These are phyloP conservation scores for Mugil cephalus DNA, from an alignment of 2,113 vertebrate genomes.

Conservation along the genomic window DNA sequence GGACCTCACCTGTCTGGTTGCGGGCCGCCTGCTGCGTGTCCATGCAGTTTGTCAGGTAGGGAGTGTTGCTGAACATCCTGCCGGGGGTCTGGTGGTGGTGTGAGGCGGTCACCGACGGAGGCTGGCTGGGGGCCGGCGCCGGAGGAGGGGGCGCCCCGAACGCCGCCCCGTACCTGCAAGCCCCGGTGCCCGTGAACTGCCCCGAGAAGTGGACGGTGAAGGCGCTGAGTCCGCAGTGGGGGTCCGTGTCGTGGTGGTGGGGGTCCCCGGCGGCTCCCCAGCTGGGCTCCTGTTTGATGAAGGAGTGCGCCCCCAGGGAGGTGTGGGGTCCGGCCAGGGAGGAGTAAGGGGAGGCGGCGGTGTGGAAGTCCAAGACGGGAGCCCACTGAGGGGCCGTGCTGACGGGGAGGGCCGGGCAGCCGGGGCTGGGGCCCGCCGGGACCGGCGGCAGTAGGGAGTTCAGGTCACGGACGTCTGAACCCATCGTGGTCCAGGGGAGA, in stretches of 20 bases:
- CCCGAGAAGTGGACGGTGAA: constrained; percentile 98
- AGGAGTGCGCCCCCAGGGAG: constrained; percentile 91
- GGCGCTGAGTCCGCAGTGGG: constrained; percentile 93
- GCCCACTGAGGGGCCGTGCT: constrained; percentile 94
- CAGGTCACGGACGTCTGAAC: constrained; percentile 94
- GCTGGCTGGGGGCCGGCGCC: constrained; percentile 46
- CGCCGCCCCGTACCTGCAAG: constrained; percentile 93
- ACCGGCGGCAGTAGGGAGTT: constrained; percentile 92
- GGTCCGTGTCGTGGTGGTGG: constrained; percentile 90
- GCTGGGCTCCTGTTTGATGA: constrained; percentile 98
- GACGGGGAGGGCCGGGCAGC: constrained; percentile 89
- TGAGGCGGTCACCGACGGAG: constrained; percentile 60
- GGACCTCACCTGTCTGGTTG: constrained; percentile 89
- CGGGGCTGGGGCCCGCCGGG: constrained; percentile 85
- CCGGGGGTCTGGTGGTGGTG: constrained; percentile 82
- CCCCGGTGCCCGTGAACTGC: constrained; percentile 96
- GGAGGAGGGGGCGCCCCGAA: constrained; percentile 86
- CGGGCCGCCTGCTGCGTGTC: constrained; percentile 91
- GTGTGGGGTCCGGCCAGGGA: constrained; percentile 88
- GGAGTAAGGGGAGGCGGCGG: constrained; percentile 89
- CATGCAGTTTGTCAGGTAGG: constrained; percentile 95
- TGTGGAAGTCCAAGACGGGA: constrained; percentile 94
- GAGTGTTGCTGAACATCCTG: constrained; percentile 93
- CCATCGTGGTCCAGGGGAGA: constrained; percentile 80
- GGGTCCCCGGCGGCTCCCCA: constrained; percentile 92